These are phyloP conservation scores for Crypturellus undulatus DNA, from an alignment of 2,113 vertebrate species.

Conservation along the genomic window DNA sequence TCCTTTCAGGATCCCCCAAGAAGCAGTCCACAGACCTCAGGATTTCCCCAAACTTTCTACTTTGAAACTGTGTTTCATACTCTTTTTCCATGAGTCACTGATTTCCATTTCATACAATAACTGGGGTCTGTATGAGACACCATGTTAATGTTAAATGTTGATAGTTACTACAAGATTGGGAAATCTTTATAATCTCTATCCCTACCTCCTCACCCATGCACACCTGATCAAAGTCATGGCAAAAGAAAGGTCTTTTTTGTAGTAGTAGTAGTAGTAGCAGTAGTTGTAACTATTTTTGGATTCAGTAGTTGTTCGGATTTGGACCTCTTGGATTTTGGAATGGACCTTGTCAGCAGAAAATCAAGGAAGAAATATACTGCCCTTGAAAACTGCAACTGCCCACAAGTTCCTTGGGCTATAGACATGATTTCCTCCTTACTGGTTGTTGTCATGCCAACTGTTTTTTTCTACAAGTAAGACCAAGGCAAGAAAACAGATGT, in stretches of 20 bases:
- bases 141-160: background rate
- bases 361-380: background rate
- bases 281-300: background rate
- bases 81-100: background rate
- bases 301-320: background rate
- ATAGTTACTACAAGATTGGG: background rate
- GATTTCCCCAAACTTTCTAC: background rate
- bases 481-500: background rate
- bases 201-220: accelerated
- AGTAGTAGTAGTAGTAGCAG: background rate
- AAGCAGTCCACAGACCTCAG: background rate
- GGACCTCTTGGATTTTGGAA: background rate
- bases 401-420: background rate
- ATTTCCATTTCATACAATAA: background rate
- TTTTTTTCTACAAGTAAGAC: background rate
- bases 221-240: background rate
- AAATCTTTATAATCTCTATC: background rate
- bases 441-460: background rate
- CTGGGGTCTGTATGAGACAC: background rate
- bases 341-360: background rate
- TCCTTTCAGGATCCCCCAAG: background rate
- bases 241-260: background rate
- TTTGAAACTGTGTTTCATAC: background rate
- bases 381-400: background rate
- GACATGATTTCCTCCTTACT: background rate